These are phyloP conservation scores for Camponotus pennsylvanicus DNA, from an alignment of 1,140 invertebrate genomes.

Conservation along the genomic window DNA sequence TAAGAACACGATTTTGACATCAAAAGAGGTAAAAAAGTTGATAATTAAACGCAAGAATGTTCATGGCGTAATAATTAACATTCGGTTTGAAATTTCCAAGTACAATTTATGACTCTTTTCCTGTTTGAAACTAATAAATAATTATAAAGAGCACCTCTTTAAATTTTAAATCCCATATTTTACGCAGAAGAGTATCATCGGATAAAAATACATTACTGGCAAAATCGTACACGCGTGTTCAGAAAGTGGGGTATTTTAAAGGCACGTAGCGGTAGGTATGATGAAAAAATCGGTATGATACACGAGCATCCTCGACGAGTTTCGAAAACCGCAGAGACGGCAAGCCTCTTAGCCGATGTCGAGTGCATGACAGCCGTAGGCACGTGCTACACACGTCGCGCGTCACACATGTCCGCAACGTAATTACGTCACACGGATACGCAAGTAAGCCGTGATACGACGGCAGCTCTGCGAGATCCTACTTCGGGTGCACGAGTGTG, in stretches of 20 bases:
- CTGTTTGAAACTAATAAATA: background rate
- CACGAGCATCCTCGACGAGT: constrained; percentile 36
- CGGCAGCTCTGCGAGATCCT: background rate
- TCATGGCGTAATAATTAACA: background rate
- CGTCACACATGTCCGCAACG: constrained; percentile 38
- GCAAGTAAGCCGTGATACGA: background rate
- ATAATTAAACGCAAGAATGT: background rate
- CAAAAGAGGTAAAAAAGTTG: background rate
- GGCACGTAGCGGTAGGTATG: too few relatives aligned
- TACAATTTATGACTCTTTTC: background rate
- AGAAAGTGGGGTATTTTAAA: constrained; percentile 6
- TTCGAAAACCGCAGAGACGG: constrained; percentile 58
- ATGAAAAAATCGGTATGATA: background rate
- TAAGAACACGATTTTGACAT: background rate
- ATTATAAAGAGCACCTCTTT: too few relatives aligned
- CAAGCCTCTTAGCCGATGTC: constrained; percentile 1
- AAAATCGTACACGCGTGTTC: background rate
- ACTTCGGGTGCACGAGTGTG: background rate
- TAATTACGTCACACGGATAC: constrained; percentile 56
- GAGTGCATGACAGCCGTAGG: background rate
- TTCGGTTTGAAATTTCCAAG: background rate
- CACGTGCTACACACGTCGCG: constrained; percentile 52
- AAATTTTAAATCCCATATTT: background rate
- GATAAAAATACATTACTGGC: background rate
- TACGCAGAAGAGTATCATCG: background rate